Conservation (phyloP, 2,888 invertebrate genomes). For the Nomada ruficornis region DNA sequence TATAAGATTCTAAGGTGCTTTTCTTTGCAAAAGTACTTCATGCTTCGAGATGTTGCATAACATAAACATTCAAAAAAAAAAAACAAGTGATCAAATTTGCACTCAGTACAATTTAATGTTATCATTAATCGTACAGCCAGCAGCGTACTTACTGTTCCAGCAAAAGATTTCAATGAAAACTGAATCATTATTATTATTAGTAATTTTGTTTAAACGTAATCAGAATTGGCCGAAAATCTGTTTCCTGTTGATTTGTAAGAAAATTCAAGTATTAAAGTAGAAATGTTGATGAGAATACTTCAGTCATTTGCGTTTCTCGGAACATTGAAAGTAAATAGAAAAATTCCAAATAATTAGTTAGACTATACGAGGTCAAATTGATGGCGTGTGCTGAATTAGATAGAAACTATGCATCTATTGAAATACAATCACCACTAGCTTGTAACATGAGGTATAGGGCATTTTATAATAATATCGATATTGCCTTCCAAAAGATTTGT, state of each 20-base stretch:
- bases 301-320: conserved; percentile 61
- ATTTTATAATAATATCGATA: conserved; percentile 80
- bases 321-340: conserved; percentile 69
- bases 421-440: conserved; percentile 79
- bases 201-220: conserved; percentile 61
- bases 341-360: conserved; percentile 68
- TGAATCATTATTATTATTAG: conserved; percentile 60
- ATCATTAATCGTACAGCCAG: conserved; percentile 77
- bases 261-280: conserved; percentile 60
- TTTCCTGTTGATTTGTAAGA: conserved; percentile 67
- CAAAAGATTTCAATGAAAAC: conserved; percentile 50
- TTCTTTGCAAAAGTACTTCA: conserved; percentile 44
- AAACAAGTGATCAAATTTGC: conserved; percentile 74
- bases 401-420: conserved; percentile 76
- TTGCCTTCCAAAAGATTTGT: conserved; percentile 81
- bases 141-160: conserved; percentile 80
- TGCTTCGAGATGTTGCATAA: conserved; percentile 68
- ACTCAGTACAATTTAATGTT: conserved; percentile 80
- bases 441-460: conserved; percentile 79
- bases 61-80: conserved; percentile 64
- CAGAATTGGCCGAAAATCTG: conserved; percentile 68
- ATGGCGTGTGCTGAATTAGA: conserved; percentile 76
- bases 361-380: conserved; percentile 70
- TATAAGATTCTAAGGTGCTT: conserved; percentile 68
- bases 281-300: conserved; percentile 59